Evolutionary conservation across 2,113 vertebrate genomes (phyloP).

Genomic region (Pelecanoides urinatrix): DNA sequence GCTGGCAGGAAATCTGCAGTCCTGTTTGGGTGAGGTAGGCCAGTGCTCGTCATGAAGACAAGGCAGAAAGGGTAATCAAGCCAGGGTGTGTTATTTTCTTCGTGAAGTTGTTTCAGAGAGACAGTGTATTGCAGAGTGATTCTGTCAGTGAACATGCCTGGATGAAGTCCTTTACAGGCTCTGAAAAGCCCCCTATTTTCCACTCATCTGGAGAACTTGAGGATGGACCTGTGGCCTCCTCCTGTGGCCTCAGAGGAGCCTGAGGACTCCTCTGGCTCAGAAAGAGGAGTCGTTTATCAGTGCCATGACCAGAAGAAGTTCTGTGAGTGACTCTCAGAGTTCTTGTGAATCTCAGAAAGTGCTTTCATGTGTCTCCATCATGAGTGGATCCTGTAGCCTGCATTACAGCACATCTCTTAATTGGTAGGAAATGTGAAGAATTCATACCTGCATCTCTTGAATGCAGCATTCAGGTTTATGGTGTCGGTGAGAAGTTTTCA

Average conservation of each 20-base stretch:
- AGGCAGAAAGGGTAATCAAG: background rate
- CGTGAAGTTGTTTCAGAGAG: background rate
- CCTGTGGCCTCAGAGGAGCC: too few species aligned
- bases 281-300: background rate
- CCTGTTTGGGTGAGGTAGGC: background rate
- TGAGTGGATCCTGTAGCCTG: background rate
- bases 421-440: background rate
- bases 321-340: background rate
- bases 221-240: background rate
- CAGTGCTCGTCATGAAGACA: accelerated
- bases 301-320: background rate
- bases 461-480: background rate
- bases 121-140: background rate
- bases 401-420: background rate
- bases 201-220: background rate
- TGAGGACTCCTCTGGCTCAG: too few species aligned
- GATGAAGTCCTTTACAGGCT: background rate
- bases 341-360: background rate
- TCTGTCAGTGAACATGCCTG: background rate
- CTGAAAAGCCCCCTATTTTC: background rate
- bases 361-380: background rate
- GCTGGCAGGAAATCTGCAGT: background rate
- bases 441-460: background rate
- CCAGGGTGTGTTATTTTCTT: background rate
- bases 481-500: background rate